Evolutionary conservation across 2,797 vertebrate genomes (phyloP).

Genomic region (Gambusia yucatana): DNA sequence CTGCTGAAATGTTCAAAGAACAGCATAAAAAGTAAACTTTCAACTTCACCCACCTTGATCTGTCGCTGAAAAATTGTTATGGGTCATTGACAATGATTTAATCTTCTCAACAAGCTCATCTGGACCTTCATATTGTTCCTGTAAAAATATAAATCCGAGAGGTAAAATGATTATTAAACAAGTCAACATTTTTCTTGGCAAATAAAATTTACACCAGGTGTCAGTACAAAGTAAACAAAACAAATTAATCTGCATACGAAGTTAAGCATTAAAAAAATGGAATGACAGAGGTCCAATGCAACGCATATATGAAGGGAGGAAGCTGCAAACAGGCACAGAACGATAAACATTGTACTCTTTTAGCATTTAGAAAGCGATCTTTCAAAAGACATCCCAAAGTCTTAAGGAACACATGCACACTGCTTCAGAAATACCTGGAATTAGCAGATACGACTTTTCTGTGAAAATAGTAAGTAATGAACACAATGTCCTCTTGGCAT

Average conservation of each 20-base stretch:
- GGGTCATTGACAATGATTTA: constrained; percentile 81
- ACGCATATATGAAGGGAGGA: not conserved
- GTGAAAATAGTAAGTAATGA: not conserved
- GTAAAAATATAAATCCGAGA: not conserved
- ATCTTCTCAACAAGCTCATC: constrained; percentile 83
- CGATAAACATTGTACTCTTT: not conserved
- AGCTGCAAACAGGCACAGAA: not conserved
- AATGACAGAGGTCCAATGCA: not conserved
- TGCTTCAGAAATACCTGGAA: not conserved
- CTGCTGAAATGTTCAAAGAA: not conserved
- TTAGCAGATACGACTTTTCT: not conserved
- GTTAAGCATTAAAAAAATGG: not conserved
- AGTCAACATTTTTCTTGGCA: not conserved
- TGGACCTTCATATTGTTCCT: constrained; percentile 81
- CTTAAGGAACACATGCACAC: not conserved
- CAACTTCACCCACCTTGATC: constrained; percentile 25
- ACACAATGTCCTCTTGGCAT: not conserved
- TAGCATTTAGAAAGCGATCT: not conserved
- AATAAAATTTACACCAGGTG: not conserved
- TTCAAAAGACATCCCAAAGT: no score
- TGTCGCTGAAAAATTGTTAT: constrained; percentile 75
- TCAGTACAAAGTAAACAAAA: not conserved
- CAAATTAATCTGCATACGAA: not conserved
- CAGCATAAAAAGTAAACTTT: not conserved
- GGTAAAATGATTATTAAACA: not conserved